A percentile compares a stretch with the other conserved stretches of the same genome.
These are phyloP conservation scores for Phocoena phocoena DNA, from an alignment of 2,113 vertebrate species.

Conservation along the genomic window DNA sequence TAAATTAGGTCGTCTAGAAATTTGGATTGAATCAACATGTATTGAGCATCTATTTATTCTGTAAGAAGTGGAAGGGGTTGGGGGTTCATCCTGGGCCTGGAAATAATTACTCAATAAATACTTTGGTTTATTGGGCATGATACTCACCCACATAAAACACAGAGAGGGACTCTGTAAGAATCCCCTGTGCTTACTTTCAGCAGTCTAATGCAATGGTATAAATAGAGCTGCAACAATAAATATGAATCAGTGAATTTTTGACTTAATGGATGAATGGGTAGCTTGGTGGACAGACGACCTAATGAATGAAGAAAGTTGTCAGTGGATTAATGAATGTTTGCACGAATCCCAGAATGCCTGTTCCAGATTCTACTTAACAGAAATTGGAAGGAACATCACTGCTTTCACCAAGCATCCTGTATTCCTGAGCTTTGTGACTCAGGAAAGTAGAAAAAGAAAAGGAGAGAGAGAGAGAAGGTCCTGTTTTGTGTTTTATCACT, in stretches of 20 bases:
- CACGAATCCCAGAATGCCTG: not conserved
- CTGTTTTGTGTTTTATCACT: accelerated
- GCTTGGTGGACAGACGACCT: not conserved
- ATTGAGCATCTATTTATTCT: not conserved
- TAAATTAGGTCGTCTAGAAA: not conserved
- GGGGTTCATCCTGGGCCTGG: not conserved
- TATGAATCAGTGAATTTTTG: not conserved
- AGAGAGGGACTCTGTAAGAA: too few relatives aligned
- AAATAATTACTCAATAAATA: not conserved
- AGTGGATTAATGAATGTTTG: not conserved
- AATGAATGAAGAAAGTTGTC: not conserved
- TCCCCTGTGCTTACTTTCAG: too few relatives aligned
- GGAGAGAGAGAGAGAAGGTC: too few relatives aligned
- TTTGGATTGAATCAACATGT: not conserved
- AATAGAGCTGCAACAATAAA: not conserved
- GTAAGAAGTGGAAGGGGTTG: not conserved
- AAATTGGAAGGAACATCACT: not conserved
- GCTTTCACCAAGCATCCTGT: not conserved
- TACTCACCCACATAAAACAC: not conserved
- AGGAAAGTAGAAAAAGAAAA: not conserved
- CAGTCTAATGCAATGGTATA: not conserved
- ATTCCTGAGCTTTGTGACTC: not conserved
- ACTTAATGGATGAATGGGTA: not conserved
- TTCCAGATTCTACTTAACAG: not conserved
- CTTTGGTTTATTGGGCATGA: not conserved